Base-by-base conservation (phyloP, 2,113 vertebrate genomes). In the Rana temporaria region DNA sequence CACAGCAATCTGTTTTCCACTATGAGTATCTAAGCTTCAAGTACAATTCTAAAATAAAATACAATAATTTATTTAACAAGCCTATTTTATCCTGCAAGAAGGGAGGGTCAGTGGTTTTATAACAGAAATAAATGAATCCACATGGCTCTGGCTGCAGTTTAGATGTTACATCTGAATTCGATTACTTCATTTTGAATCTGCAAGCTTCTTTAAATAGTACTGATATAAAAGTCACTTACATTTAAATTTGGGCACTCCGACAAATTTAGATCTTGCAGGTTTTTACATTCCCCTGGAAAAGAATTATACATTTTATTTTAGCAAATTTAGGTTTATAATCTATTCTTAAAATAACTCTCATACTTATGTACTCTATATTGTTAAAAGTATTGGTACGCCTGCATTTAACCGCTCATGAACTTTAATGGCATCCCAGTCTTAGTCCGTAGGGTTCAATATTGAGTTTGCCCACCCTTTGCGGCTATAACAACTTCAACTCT, bases 251-350 rank as follows among this genome's bases (percentile, higher is more conserved):
- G 84, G 52, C 91, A 96, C 89, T 95, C 90, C 52, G 95, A 95
- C 70, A 96, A 70, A 87, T 94, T 95, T 85, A 96, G 86, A 52
- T 96, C 92, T 88, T 95, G 94, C 38, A 95, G 88, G 86, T 95
- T 96, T 88, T 72, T 92, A 82, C 95, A 91, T 78, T 90, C 85
- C 81, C 87, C 87, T 91, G 86, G 86, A 87, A 90, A 66, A 48
- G 57, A 89, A 86, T 64, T 16, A 14, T 48, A 48, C 26, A 48
- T 48, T 48, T 12, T 48, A 14, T 48, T 9, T 48, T 48, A 48
- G 34, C 34, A 38, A 38, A 38, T 30, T 1, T 30, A 30, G 1
- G 26, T 30, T 30, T 30, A 30, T 8, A 38, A 4, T 5, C 34
- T 5, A 38, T 38, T 38, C 34, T 38, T 38, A 38, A 38, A 38